A percentile compares a stretch with the other conserved stretches of the same genome.
phyloP scores from a whole-genome alignment of 2,797 vertebrate species.

The Rallus crepitans region DNA sequence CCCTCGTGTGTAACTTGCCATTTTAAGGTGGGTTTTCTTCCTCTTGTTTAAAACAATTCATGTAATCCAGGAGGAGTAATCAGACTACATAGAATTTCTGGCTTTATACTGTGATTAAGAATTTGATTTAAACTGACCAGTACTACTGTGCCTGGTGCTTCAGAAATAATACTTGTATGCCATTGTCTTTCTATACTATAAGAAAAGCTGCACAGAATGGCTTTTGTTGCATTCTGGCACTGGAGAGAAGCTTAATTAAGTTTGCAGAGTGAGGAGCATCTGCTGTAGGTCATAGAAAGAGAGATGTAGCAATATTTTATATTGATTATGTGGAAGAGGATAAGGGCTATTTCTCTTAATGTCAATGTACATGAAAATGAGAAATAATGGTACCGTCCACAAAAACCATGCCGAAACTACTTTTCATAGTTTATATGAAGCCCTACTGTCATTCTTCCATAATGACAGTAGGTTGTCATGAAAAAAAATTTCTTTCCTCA shows the following conservation, averaged over 20 bases:
- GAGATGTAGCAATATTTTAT: not conserved
- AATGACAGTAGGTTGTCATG: not conserved
- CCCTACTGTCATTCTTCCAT: not conserved
- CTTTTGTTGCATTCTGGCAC: not conserved
- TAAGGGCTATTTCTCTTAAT: not conserved
- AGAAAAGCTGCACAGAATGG: not conserved
- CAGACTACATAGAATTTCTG: not conserved
- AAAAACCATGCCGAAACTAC: not conserved
- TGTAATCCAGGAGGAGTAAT: not conserved
- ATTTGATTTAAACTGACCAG: no score
- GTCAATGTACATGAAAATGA: not conserved
- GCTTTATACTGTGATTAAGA: not conserved
- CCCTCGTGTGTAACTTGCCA: not conserved
- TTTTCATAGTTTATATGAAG: not conserved
- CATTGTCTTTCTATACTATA: not conserved
- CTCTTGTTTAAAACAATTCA: not conserved
- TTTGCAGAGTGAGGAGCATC: not conserved
- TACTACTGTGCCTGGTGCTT: not conserved
- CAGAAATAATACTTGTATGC: not conserved
- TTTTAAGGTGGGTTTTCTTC: fast-evolving
- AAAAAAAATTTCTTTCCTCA: not conserved
- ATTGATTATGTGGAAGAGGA: not conserved
- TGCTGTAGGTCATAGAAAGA: not conserved
- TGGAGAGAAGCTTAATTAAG: not conserved
- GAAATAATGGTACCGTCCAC: not conserved